Percentiles rank a stretch among this genome's conserved stretches.
These are phyloP conservation scores for Benitochromis conjunctus DNA, from an alignment of 2,113 vertebrate species.

Conservation along the genomic window DNA sequence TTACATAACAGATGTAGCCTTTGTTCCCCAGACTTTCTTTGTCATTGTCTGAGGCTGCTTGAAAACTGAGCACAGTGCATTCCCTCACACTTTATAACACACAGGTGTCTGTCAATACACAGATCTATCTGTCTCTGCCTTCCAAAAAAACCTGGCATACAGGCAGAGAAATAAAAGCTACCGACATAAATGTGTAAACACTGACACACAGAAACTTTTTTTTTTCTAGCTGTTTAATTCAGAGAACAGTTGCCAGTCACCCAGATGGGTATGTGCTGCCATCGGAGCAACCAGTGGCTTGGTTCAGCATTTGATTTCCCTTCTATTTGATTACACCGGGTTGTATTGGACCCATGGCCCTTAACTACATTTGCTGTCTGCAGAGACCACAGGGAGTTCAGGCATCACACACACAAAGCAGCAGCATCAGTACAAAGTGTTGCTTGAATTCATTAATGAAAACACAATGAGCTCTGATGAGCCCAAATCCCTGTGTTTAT, in stretches of 20 bases:
- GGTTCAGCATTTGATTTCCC: constrained; percentile 14
- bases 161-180: background rate
- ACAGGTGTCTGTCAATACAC: background rate
- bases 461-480: constrained; percentile 40
- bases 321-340: constrained; percentile 17
- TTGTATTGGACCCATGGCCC: background rate
- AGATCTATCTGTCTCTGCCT: background rate
- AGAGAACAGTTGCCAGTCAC: background rate
- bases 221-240: background rate
- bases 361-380: constrained; percentile 15
- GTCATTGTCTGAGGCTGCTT: background rate
- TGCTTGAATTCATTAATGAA: constrained; percentile 41
- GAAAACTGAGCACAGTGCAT: background rate
- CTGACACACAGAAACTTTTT: background rate
- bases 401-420: background rate
- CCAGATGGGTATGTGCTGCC: background rate
- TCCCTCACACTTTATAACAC: background rate
- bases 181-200: background rate
- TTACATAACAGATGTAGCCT: constrained; percentile 29
- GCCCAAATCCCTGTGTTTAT: constrained; percentile 37
- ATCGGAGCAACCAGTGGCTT: background rate
- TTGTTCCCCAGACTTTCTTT: background rate
- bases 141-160: background rate
- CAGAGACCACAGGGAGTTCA: constrained; percentile 10
- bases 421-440: constrained; percentile 16